phyloP scores from a whole-genome alignment of 2,797 vertebrate genomes.

The Pantherophis vulpinus region DNA sequence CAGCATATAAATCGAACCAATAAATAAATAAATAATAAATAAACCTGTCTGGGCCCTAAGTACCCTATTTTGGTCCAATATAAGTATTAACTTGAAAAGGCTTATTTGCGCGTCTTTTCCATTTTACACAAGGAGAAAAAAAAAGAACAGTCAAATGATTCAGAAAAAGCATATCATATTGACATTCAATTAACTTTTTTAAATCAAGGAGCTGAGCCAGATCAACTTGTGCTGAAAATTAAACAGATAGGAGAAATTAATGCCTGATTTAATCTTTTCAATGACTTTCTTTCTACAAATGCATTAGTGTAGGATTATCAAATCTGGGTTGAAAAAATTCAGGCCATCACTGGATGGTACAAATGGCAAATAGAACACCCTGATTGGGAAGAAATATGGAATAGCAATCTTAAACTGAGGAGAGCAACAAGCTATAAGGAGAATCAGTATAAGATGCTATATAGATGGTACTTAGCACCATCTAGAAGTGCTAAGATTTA shows the following conservation, averaged over 20 bases:
- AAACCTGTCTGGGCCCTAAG: background rate
- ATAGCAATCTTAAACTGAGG: no score
- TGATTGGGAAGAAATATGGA: no score
- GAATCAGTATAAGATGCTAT: no score
- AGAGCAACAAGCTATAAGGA: no score
- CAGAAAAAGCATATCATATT: background rate
- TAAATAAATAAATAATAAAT: no score
- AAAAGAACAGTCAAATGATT: background rate
- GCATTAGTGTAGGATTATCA: background rate
- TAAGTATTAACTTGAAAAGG: background rate
- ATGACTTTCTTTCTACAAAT: background rate
- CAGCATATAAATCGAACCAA: no score
- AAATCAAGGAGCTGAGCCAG: background rate
- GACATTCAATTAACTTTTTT: background rate
- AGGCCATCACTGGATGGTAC: background rate
- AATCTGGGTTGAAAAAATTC: background rate
- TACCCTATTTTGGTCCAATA: background rate
- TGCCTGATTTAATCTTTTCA: background rate
- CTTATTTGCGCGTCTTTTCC: background rate
- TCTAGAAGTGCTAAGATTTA: no score
- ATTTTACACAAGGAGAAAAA: background rate
- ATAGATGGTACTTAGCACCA: no score
- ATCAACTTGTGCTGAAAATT: conserved; percentile 5
- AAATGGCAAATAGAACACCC: background rate
- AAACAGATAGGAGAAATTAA: background rate